Evolutionary conservation across 1,140 invertebrate genomes (phyloP).

Genomic region (Aphelinus certus): DNA sequence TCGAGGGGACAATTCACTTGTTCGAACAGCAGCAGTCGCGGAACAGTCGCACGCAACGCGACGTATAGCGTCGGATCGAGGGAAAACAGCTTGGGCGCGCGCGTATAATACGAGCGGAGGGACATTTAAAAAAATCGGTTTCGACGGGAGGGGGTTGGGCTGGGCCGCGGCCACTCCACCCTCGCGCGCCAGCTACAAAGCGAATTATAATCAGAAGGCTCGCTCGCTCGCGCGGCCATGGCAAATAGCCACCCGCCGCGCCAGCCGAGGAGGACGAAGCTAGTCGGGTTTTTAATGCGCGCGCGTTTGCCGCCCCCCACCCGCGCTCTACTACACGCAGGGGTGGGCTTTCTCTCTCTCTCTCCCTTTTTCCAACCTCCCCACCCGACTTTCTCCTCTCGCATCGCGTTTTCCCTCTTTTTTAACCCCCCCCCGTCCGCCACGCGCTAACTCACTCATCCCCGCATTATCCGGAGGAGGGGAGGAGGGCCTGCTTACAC

Average conservation of each 20-base stretch:
- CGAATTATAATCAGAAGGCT: slow-evolving; percentile 35
- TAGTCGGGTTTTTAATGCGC: slow-evolving; percentile 50
- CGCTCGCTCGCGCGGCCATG: slow-evolving; percentile 2
- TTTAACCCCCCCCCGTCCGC: slow-evolving; percentile 26
- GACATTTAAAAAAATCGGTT: too few species aligned
- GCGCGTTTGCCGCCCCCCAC: slow-evolving; percentile 45
- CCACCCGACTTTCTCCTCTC: slow-evolving; percentile 21
- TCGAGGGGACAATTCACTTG: too few species aligned
- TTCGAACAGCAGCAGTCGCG: too few species aligned
- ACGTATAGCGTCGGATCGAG: too few species aligned
- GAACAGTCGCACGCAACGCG: too few species aligned
- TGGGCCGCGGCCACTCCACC: too few species aligned
- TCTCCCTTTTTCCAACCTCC: slow-evolving; percentile 41
- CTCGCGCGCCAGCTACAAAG: background rate
- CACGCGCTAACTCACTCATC: slow-evolving; percentile 49
- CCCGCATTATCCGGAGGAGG: slow-evolving; percentile 43
- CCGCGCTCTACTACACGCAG: slow-evolving; percentile 56
- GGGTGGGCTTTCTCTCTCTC: slow-evolving; percentile 49
- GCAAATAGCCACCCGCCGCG: slow-evolving; percentile 19
- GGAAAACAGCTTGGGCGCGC: too few species aligned
- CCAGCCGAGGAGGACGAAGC: slow-evolving; percentile 12
- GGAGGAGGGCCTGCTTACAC: background rate
- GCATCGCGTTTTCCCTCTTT: slow-evolving; percentile 29
- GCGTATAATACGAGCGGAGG: too few species aligned
- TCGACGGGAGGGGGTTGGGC: too few species aligned